Evolutionary conservation across 1,140 invertebrate species (phyloP).

Genomic region (Steinernema khuongi): DNA sequence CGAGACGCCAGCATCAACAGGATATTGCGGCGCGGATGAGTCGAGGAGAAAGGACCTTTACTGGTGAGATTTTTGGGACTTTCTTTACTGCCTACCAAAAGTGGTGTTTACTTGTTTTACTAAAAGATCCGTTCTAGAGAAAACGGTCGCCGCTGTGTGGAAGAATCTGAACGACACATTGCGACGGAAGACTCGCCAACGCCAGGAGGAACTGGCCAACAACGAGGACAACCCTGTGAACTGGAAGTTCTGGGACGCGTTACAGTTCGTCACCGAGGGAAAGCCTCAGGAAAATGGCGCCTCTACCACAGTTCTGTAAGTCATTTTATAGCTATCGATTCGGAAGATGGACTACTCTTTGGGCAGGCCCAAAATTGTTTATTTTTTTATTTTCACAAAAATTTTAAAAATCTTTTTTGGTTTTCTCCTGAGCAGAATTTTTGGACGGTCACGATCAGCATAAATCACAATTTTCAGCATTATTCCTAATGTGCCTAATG

Average conservation of each 20-base stretch:
- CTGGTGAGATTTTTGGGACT: background rate
- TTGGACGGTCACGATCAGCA: no score
- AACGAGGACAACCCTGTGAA: slow-evolving; percentile 5
- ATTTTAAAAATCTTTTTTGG: no score
- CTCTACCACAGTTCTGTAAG: background rate
- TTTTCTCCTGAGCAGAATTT: no score
- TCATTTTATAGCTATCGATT: no score
- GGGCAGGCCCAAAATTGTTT: no score
- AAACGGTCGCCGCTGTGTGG: slow-evolving; percentile 5
- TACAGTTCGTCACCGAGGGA: background rate
- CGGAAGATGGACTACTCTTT: no score
- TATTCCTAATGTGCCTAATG: no score
- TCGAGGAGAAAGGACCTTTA: background rate
- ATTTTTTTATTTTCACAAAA: no score
- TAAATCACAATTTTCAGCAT: no score
- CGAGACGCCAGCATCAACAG: background rate
- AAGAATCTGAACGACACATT: slow-evolving; percentile 13
- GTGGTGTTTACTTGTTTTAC: background rate
- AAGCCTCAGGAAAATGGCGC: background rate
- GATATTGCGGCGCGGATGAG: background rate
- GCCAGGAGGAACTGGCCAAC: slow-evolving; percentile 5
- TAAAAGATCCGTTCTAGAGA: background rate
- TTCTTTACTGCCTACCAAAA: background rate
- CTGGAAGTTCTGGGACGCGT: slow-evolving; percentile 9
- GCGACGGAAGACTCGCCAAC: background rate